These are phyloP conservation scores for Papilio machaon DNA, from an alignment of 1,140 invertebrate genomes.

Conservation along the genomic window DNA sequence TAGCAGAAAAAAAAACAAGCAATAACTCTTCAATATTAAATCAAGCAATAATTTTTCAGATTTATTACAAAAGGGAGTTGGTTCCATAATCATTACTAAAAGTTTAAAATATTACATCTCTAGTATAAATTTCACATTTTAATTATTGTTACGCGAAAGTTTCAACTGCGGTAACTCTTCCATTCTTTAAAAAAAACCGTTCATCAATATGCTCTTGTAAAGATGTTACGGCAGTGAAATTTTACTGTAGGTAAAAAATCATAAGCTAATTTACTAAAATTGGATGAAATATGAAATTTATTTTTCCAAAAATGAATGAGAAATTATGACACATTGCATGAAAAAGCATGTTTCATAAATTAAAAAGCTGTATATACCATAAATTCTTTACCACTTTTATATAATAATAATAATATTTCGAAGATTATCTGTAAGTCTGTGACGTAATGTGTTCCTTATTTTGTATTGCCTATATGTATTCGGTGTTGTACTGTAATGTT, in stretches of 20 bases:
- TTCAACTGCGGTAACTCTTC: neutral
- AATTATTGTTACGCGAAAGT: neutral
- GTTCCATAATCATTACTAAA: neutral
- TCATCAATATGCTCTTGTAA: neutral
- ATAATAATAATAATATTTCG: neutral
- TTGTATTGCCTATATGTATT: neutral
- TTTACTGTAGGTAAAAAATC: neutral
- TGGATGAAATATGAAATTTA: neutral
- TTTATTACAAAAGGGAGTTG: neutral
- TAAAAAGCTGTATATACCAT: neutral
- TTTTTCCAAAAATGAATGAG: neutral
- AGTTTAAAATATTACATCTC: neutral
- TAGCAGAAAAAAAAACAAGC: neutral
- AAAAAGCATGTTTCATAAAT: neutral
- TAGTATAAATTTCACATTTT: neutral
- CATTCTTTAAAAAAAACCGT: no score
- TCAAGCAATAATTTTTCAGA: slow-evolving; percentile 1
- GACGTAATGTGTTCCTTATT: neutral
- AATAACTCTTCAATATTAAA: neutral
- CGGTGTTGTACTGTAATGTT: neutral
- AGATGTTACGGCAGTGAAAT: neutral
- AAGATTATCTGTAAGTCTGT: neutral
- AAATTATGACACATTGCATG: neutral
- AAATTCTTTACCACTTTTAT: slow-evolving; percentile 36
- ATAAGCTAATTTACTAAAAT: neutral